A percentile compares a stretch with the other conserved stretches of the same genome.
These are phyloP conservation scores for Anguilla pacifica DNA, from an alignment of 2,797 vertebrate species.

Conservation along the genomic window DNA sequence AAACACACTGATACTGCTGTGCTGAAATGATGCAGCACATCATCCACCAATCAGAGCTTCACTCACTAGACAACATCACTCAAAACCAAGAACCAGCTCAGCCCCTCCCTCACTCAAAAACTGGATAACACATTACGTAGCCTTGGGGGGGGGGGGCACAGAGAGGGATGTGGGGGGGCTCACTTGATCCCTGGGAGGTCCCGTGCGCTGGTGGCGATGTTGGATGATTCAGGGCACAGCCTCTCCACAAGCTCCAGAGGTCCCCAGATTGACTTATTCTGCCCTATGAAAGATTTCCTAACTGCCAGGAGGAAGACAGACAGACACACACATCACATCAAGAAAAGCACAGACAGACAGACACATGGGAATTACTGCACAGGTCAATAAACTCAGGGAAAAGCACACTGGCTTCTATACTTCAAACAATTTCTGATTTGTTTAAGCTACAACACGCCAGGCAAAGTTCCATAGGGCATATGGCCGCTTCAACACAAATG, in stretches of 20 bases:
- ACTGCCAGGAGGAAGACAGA: slow-evolving; percentile 61
- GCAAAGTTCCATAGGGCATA: not conserved
- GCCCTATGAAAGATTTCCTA: slow-evolving; percentile 94
- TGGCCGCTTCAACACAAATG: not conserved
- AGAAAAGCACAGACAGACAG: not conserved
- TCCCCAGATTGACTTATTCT: slow-evolving; percentile 95
- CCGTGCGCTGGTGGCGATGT: slow-evolving; percentile 92
- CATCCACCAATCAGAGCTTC: slow-evolving; percentile 8
- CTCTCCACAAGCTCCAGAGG: slow-evolving; percentile 95
- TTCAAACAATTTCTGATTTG: not conserved
- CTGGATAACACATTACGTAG: too few relatives aligned
- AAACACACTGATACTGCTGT: not conserved
- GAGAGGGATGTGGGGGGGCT: slow-evolving; percentile 43
- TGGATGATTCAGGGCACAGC: slow-evolving; percentile 90
- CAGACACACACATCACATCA: not conserved
- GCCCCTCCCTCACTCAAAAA: too few relatives aligned
- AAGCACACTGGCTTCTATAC: not conserved
- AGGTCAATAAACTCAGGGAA: not conserved
- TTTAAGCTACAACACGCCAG: not conserved
- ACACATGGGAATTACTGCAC: not conserved
- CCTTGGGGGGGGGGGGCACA: too few relatives aligned
- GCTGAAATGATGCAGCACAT: not conserved
- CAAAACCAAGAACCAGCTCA: not conserved
- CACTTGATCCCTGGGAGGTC: slow-evolving; percentile 95
- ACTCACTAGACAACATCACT: too few relatives aligned